Conservation (phyloP, 2,797 vertebrate genomes). For the Platyrinchus mystaceus region DNA sequence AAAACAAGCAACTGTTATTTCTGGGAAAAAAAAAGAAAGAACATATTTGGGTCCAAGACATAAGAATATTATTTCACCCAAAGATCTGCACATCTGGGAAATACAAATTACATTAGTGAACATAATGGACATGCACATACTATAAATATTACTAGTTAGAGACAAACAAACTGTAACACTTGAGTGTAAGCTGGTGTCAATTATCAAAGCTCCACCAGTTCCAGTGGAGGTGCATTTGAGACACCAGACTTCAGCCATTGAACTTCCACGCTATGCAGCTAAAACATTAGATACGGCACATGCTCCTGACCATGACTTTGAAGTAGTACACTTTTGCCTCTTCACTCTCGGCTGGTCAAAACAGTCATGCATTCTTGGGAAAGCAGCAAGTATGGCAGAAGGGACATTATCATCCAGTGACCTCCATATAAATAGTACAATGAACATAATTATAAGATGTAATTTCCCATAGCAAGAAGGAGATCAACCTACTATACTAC, state of each 20-base stretch:
- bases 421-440: neutral
- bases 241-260: neutral
- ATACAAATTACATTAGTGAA: neutral
- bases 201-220: neutral
- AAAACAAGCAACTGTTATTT: neutral
- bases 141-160: neutral
- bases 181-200: neutral
- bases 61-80: neutral
- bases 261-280: rapidly evolving
- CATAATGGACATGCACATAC: neutral
- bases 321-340: neutral
- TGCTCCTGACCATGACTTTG: neutral
- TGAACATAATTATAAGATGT: neutral
- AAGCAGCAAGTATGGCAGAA: neutral
- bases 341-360: neutral
- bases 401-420: neutral
- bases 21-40: neutral
- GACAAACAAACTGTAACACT: neutral
- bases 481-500: neutral
- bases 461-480: neutral
- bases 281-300: rapidly evolving
- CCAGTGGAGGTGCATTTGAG: neutral
- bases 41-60: neutral
- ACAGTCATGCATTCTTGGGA: neutral
- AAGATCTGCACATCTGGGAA: neutral